Percentiles rank a stretch among this genome's conserved stretches.
Evolutionary conservation across 2,797 vertebrate genomes (phyloP).

Genomic region (Orientallactaga sibirica): DNA sequence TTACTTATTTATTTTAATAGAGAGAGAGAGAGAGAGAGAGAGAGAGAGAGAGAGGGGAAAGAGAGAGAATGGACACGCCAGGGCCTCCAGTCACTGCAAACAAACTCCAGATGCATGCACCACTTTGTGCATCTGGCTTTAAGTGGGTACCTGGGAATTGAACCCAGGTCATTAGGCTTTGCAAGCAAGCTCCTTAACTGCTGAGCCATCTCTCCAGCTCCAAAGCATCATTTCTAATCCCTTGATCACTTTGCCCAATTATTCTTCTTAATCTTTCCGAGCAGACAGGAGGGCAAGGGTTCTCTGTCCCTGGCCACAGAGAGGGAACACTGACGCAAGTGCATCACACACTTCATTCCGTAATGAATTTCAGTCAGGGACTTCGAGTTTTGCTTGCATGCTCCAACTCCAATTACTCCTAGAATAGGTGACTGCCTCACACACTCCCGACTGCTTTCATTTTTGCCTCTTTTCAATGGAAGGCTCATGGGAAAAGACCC

Average conservation of each 20-base stretch:
- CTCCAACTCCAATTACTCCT: background rate
- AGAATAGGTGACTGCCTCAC: background rate
- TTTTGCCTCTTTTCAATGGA: conserved; percentile 62
- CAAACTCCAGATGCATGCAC: too few relatives aligned
- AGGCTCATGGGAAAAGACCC: conserved; percentile 55
- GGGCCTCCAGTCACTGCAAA: too few relatives aligned
- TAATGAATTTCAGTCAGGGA: background rate
- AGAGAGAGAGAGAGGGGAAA: too few relatives aligned
- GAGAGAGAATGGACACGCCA: too few relatives aligned
- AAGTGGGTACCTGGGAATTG: too few relatives aligned
- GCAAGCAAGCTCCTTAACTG: too few relatives aligned
- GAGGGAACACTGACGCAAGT: background rate
- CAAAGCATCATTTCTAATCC: too few relatives aligned
- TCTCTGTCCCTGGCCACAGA: background rate
- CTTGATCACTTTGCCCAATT: background rate
- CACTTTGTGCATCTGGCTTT: too few relatives aligned
- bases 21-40: too few relatives aligned
- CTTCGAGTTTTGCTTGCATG: background rate
- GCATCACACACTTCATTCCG: background rate
- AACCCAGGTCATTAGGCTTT: too few relatives aligned
- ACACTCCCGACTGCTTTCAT: conserved; percentile 11
- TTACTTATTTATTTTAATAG: too few relatives aligned
- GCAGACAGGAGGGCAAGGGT: background rate
- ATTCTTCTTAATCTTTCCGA: background rate
- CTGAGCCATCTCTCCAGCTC: too few relatives aligned